These are phyloP conservation scores for Abscondita cerata DNA, from an alignment of 2,888 invertebrate genomes.

Conservation along the genomic window DNA sequence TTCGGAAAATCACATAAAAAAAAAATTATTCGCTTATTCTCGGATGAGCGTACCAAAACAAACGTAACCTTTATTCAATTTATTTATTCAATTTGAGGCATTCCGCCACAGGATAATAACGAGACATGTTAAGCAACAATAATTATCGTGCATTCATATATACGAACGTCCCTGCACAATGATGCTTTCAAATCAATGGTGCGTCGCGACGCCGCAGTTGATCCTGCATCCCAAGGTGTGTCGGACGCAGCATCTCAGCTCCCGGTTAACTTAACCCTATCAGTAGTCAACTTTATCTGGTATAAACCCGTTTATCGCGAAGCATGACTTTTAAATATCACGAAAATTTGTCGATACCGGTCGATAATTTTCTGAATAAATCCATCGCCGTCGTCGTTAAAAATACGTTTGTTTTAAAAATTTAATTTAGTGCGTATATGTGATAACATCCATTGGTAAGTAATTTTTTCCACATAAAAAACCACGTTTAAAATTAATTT, in stretches of 20 bases:
- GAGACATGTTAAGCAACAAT: background rate
- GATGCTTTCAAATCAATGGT: slow-evolving; percentile 54
- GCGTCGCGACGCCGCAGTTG: slow-evolving; percentile 53
- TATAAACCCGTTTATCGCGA: slow-evolving; percentile 22
- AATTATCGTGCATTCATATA: slow-evolving; percentile 5
- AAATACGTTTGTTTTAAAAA: too few relatives aligned
- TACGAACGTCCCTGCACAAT: slow-evolving; percentile 36
- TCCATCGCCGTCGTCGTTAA: too few relatives aligned
- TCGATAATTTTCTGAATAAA: too few relatives aligned
- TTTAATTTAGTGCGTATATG: too few relatives aligned
- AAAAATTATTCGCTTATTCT: too few relatives aligned
- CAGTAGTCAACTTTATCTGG: slow-evolving; percentile 30
- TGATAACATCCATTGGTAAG: too few relatives aligned
- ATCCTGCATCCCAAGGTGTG: slow-evolving; percentile 53
- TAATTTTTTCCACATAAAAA: too few relatives aligned
- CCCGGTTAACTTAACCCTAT: slow-evolving; percentile 36
- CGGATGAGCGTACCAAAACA: too few relatives aligned
- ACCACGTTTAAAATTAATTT: too few relatives aligned
- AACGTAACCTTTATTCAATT: too few relatives aligned
- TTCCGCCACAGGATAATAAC: background rate
- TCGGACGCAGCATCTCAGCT: slow-evolving; percentile 45
- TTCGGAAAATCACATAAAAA: too few relatives aligned
- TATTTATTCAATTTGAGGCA: too few relatives aligned
- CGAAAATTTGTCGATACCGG: background rate
- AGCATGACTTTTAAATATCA: slow-evolving; percentile 16